Percentiles rank a stretch among this genome's conserved stretches.
phyloP scores from a whole-genome alignment of 1,140 invertebrate genomes.

The Calephelis nemesis region DNA sequence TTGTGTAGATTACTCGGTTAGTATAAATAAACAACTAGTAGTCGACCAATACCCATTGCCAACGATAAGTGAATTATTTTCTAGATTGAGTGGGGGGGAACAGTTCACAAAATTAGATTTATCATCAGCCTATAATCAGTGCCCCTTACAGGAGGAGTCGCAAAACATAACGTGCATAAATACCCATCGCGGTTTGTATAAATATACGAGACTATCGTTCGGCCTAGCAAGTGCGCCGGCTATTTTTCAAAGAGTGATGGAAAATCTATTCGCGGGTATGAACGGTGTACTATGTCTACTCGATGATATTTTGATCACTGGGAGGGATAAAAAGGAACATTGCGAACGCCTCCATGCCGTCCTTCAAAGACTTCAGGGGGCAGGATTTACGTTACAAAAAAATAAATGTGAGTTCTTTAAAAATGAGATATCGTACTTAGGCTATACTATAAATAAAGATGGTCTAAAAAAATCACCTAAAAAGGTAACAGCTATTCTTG shows the following conservation, averaged over 20 bases:
- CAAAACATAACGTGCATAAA: slow-evolving; percentile 30
- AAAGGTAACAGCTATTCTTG: slow-evolving; percentile 36
- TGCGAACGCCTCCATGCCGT: slow-evolving; percentile 27
- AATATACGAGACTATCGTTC: slow-evolving; percentile 30
- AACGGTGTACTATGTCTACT: slow-evolving; percentile 31
- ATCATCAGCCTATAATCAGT: slow-evolving; percentile 36
- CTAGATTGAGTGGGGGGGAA: slow-evolving; percentile 37
- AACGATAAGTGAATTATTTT: slow-evolving; percentile 53
- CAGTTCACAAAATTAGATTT: slow-evolving; percentile 38
- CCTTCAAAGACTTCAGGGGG: slow-evolving; percentile 26
- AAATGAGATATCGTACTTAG: slow-evolving; percentile 29
- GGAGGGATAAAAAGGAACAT: slow-evolving; percentile 20
- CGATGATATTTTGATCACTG: slow-evolving; percentile 35
- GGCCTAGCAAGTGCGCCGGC: slow-evolving; percentile 32
- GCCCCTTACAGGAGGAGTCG: slow-evolving; percentile 27
- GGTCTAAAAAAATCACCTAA: slow-evolving; percentile 38
- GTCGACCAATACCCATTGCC: slow-evolving; percentile 44
- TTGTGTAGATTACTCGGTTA: slow-evolving; percentile 57
- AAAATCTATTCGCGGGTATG: slow-evolving; percentile 27
- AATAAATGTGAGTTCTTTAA: slow-evolving; percentile 35
- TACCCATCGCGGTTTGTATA: slow-evolving; percentile 27
- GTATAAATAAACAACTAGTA: slow-evolving; percentile 40
- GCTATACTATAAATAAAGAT: slow-evolving; percentile 32
- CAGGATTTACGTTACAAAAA: slow-evolving; percentile 33
- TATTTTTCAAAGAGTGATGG: slow-evolving; percentile 34